Evolutionary conservation across 2,797 vertebrate species (phyloP).

Genomic region (Phoeniculus purpureus): DNA sequence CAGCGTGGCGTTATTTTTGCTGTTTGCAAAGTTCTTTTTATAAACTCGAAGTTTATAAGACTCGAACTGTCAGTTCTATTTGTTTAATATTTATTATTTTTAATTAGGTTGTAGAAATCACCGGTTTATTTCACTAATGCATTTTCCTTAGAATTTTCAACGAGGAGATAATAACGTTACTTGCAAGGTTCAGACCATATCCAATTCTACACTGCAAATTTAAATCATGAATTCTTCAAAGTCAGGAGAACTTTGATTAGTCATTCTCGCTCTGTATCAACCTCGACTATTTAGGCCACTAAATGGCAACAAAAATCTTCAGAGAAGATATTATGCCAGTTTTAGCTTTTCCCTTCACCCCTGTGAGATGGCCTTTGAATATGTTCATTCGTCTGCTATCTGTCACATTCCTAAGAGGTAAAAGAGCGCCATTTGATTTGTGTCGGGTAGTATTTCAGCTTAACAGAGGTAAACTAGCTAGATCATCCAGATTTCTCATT

Average conservation of each 20-base stretch:
- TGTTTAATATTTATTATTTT: slow-evolving; percentile 1
- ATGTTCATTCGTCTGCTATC: background rate
- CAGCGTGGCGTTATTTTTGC: background rate
- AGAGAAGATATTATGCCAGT: background rate
- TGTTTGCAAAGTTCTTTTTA: background rate
- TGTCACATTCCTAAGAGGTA: background rate
- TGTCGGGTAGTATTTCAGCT: background rate
- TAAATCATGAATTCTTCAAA: background rate
- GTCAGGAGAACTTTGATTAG: background rate
- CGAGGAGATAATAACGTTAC: background rate
- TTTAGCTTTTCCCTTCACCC: background rate
- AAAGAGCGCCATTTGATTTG: background rate
- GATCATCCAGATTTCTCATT: background rate
- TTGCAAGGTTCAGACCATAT: background rate
- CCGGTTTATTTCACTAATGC: background rate
- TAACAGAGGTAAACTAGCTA: background rate
- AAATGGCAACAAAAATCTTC: background rate
- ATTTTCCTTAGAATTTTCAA: background rate
- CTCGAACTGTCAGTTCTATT: background rate
- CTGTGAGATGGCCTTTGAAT: background rate
- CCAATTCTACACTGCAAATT: background rate
- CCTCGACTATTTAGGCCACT: background rate
- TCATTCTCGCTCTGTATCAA: background rate
- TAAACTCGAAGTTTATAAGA: background rate
- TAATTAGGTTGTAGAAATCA: slow-evolving; percentile 14